A percentile compares a stretch with the other conserved stretches of the same genome.
Conservation (phyloP, 1,140 invertebrate genomes). For the Lepeophtheirus salmonis region DNA sequence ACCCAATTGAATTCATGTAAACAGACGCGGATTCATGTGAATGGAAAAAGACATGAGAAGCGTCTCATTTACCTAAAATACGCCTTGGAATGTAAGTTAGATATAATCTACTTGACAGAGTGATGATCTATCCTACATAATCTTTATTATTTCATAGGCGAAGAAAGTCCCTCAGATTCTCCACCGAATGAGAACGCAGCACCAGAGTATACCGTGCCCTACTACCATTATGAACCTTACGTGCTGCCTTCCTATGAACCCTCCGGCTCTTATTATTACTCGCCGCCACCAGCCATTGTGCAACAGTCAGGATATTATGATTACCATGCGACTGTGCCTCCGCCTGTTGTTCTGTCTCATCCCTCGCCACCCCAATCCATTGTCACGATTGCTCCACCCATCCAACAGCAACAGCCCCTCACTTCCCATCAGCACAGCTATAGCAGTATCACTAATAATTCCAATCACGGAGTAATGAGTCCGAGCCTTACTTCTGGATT, state of each 20-base stretch:
- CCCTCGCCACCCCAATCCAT: background rate
- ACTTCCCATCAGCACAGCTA: background rate
- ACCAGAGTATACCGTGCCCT: background rate
- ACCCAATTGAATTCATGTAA: slow-evolving; percentile 16
- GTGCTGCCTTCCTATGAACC: background rate
- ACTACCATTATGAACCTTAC: background rate
- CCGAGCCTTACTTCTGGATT: slow-evolving; percentile 9
- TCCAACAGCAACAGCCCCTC: no score
- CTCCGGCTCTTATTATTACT: background rate
- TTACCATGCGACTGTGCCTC: background rate
- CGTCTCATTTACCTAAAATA: slow-evolving; percentile 10
- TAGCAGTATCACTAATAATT: background rate
- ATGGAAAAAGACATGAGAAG: slow-evolving; percentile 14
- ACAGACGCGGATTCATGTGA: slow-evolving; percentile 4
- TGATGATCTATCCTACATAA: no score
- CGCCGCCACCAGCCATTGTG: background rate
- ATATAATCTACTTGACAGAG: background rate
- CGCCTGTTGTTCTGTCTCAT: background rate
- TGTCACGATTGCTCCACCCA: no score
- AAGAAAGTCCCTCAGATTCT: background rate
- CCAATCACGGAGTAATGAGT: slow-evolving; percentile 3
- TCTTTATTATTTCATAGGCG: no score
- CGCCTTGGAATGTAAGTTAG: slow-evolving; percentile 3
- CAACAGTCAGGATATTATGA: background rate
- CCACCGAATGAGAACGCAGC: no score